These are phyloP conservation scores for Adelges cooleyi DNA, from an alignment of 1,140 invertebrate species.

Conservation along the genomic window DNA sequence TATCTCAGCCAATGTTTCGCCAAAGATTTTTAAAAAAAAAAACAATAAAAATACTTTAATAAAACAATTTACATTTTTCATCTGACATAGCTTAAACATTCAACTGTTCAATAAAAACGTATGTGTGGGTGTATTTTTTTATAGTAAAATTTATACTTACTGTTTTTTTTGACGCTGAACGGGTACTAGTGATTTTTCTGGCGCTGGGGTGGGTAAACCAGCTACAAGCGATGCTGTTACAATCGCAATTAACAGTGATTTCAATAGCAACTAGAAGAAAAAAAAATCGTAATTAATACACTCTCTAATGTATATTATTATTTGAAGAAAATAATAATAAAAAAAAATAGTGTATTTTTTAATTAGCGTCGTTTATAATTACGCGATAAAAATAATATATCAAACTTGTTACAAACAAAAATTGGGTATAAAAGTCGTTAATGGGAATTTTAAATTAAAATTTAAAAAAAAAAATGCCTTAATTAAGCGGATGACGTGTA, in stretches of 20 bases:
- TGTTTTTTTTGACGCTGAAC: constrained; percentile 8
- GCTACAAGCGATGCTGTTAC: neutral
- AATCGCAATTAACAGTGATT: constrained; percentile 1
- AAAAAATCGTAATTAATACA: neutral
- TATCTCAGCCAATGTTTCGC: too few species aligned
- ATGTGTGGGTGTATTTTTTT: too few species aligned
- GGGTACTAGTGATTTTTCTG: neutral
- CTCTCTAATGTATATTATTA: neutral
- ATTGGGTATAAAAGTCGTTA: neutral
- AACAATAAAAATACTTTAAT: too few species aligned
- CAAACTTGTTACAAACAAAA: neutral
- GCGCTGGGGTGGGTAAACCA: neutral
- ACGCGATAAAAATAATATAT: neutral
- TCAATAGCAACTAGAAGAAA: neutral
- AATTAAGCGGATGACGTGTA: too few species aligned
- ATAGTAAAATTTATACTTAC: too few species aligned
- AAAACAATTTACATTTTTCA: too few species aligned
- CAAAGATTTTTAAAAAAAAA: too few species aligned
- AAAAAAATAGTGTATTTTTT: neutral
- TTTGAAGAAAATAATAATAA: neutral
- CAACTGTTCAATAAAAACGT: too few species aligned
- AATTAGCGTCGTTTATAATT: neutral
- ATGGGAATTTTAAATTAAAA: too few species aligned
- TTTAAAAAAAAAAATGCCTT: too few species aligned
- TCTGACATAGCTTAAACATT: too few species aligned